A percentile compares a stretch with the other conserved stretches of the same genome.
Evolutionary conservation across 2,797 vertebrate genomes (phyloP).

Genomic region (Anas flavirostris): DNA sequence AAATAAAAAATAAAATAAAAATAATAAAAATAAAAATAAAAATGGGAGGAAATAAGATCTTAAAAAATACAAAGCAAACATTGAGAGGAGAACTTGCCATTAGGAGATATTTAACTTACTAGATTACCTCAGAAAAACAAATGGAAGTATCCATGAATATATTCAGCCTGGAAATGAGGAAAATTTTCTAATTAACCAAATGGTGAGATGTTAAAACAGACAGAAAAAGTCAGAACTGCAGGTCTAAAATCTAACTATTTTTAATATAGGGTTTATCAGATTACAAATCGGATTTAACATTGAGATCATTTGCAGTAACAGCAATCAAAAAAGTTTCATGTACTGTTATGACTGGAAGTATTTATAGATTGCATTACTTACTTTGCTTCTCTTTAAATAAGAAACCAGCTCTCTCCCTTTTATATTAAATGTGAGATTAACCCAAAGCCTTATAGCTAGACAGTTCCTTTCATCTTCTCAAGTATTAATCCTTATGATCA

Average conservation of each 20-base stretch:
- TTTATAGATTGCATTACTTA: neutral
- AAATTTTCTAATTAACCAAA: neutral
- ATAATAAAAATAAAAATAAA: neutral
- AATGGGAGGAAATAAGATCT: neutral
- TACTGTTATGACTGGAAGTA: neutral
- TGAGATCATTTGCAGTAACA: neutral
- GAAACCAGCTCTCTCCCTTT: neutral
- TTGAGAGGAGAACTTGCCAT: neutral
- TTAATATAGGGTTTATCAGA: neutral
- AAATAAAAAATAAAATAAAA: too few species aligned
- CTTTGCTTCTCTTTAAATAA: neutral
- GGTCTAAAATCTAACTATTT: neutral
- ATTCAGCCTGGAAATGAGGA: neutral
- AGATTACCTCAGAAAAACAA: neutral
- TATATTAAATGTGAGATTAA: neutral
- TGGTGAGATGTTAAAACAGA: neutral
- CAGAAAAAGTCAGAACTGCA: neutral
- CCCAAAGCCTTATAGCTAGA: neutral
- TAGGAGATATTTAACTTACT: neutral
- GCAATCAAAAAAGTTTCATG: neutral
- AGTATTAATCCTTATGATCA: neutral
- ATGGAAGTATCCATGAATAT: neutral
- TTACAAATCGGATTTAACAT: neutral
- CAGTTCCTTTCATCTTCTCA: neutral
- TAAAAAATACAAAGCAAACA: neutral